Conservation (phyloP, 1,140 invertebrate genomes). For the Bacillus rossius region DNA sequence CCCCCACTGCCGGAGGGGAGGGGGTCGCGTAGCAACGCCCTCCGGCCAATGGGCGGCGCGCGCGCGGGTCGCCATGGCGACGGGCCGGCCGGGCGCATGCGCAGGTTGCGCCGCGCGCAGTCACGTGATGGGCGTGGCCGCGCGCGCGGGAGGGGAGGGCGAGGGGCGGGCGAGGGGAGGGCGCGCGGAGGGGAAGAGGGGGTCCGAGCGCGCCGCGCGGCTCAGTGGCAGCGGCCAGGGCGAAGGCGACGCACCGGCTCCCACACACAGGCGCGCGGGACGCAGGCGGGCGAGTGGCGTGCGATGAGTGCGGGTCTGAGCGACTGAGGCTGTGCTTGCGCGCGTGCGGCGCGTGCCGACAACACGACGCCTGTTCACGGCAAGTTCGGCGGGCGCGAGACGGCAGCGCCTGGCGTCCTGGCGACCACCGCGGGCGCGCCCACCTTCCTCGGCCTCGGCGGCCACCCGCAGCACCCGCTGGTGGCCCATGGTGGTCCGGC, state of each 20-base stretch:
- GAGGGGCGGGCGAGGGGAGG: background rate
- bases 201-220: background rate
- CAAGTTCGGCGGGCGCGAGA: background rate
- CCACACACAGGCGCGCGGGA: background rate
- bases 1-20: too few relatives aligned
- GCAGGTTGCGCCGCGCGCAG: background rate
- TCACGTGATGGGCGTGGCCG: background rate
- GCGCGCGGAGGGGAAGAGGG: background rate
- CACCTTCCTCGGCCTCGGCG: constrained; percentile 20
- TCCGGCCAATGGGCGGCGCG: background rate
- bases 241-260: background rate
- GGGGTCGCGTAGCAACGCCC: background rate
- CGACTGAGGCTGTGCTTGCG: background rate
- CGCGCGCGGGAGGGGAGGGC: background rate
- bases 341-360: background rate
- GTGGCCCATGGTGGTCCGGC: constrained; percentile 5
- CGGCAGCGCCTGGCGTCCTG: constrained; percentile 1
- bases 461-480: constrained; percentile 9
- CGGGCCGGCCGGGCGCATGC: background rate
- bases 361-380: constrained; percentile 2
- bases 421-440: constrained; percentile 23
- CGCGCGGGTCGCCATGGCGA: constrained; percentile 4
- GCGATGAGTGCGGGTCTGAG: background rate
- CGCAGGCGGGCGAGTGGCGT: too few relatives aligned
- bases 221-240: background rate